A percentile compares a stretch with the other conserved stretches of the same genome.
Conservation (phyloP, 2,888 invertebrate species). For the Lithophane semibrunnea region DNA sequence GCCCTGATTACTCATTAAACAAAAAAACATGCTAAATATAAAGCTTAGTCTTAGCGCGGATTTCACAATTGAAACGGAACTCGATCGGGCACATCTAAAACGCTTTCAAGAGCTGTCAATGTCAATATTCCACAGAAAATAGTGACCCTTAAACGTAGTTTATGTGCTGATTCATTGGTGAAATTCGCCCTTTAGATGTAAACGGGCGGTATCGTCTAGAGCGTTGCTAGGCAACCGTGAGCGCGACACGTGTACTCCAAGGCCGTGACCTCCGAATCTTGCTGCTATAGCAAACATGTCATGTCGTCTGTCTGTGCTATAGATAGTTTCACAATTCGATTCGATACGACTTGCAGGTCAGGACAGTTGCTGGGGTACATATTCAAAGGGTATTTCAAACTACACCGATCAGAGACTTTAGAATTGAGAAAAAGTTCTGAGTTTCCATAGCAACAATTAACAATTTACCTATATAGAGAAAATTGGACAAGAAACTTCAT, state of each 20-base stretch:
- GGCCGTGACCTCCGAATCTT: slow-evolving; percentile 52
- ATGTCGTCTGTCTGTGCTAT: slow-evolving; percentile 39
- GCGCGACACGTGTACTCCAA: slow-evolving; percentile 60
- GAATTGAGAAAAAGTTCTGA: too few species aligned
- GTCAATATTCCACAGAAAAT: too few species aligned
- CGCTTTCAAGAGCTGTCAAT: too few species aligned
- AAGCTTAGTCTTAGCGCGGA: too few species aligned
- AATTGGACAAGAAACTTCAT: background rate
- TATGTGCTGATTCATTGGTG: too few species aligned
- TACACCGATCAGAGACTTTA: background rate
- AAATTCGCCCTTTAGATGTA: slow-evolving; percentile 1
- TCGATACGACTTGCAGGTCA: slow-evolving; percentile 8
- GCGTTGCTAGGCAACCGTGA: slow-evolving; percentile 58
- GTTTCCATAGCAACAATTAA: background rate
- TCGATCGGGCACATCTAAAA: too few species aligned
- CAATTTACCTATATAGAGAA: background rate
- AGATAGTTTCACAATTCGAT: slow-evolving; percentile 17
- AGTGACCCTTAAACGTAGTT: too few species aligned
- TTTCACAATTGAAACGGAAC: too few species aligned
- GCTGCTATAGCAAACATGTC: slow-evolving; percentile 18
- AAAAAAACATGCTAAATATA: background rate
- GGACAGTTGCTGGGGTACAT: background rate
- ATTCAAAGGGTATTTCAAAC: background rate
- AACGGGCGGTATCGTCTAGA: slow-evolving; percentile 35
- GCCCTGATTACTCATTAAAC: background rate